Evolutionary conservation across 2,888 invertebrate genomes (phyloP).

Genomic region (Vesta saturnalis): DNA sequence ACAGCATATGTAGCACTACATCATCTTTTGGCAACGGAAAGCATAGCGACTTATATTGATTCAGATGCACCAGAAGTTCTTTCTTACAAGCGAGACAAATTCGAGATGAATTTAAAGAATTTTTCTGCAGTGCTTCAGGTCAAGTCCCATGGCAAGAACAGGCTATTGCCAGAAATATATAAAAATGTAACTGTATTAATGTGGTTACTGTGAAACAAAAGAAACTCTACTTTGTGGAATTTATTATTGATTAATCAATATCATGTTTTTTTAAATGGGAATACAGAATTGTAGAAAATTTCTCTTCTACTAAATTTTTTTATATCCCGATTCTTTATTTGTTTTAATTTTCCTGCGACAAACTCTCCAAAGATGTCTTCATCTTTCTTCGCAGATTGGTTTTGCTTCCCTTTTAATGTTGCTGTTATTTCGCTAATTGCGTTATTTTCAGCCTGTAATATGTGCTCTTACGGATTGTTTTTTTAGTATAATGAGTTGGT

Average conservation of each 20-base stretch:
- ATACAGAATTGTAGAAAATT: not conserved
- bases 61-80: no score
- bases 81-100: not conserved
- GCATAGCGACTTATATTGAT: no score
- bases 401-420: no score
- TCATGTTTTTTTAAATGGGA: not conserved
- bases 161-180: not conserved
- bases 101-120: not conserved
- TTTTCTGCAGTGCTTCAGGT: not conserved
- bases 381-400: not conserved
- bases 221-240: not conserved
- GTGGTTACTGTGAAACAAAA: not conserved
- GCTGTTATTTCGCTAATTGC: not conserved
- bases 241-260: not conserved
- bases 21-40: no score
- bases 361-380: not conserved
- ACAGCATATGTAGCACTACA: no score
- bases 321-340: not conserved
- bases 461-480: no score
- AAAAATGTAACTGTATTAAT: not conserved
- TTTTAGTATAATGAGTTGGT: no score
- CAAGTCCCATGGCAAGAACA: not conserved
- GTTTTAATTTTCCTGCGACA: not conserved
- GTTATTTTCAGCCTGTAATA: no score
- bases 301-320: not conserved